phyloP scores from a whole-genome alignment of 1,140 invertebrate genomes.

The Nilaparvata lugens region DNA sequence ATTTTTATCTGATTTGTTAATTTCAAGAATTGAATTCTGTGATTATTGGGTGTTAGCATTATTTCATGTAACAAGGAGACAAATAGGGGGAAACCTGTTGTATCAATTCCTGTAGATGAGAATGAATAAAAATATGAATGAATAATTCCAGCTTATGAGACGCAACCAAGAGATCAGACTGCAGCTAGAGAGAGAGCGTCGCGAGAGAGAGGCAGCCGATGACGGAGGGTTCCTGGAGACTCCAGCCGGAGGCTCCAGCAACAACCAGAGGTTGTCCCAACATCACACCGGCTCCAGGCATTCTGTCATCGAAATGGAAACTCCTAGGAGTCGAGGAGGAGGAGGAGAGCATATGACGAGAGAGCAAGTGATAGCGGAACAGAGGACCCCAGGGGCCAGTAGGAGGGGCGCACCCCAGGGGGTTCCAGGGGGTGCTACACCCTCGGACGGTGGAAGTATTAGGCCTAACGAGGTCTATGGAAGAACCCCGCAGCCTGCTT shows the following conservation, averaged over 20 bases:
- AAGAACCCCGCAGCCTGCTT: neutral
- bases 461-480: conserved; percentile 10
- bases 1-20: too few species aligned
- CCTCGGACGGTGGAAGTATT: neutral
- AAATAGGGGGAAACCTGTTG: too few species aligned
- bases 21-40: too few species aligned
- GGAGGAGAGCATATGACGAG: neutral
- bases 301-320: conserved; percentile 11
- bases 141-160: conserved; percentile 7
- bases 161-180: conserved; percentile 16
- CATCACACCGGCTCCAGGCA: neutral
- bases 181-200: conserved; percentile 8
- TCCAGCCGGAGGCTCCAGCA: neutral
- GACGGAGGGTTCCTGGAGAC: conserved; percentile 15
- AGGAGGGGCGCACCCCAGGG: neutral
- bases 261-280: too few species aligned
- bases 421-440: neutral
- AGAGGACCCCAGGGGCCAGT: conserved; percentile 2
- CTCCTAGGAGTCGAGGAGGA: neutral
- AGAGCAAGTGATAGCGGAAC: neutral
- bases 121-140: too few species aligned
- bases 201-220: conserved; percentile 10
- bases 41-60: too few species aligned
- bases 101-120: too few species aligned
- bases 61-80: too few species aligned